Base-by-base conservation (phyloP, 2,888 invertebrate species). In the Poecilobothrus nobilitatus region DNA sequence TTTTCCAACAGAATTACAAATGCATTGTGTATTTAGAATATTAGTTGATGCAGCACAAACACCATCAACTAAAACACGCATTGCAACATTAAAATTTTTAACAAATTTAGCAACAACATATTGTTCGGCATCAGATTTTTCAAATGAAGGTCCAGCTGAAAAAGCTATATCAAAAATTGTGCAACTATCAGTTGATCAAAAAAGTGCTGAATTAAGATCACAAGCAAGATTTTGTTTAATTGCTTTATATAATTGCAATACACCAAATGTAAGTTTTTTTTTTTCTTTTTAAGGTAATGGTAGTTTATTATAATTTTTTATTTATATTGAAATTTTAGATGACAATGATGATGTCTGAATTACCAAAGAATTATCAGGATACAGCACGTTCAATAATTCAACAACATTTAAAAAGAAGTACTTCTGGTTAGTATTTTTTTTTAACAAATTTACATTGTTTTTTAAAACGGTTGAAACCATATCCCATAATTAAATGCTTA, bases 11-110 rank as follows among this genome's bases (percentile, higher is more conserved):
- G 86, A 88, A 65, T 76, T 88, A 70, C 88, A 90, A 74, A 81
- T 89, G 70, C 86, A 87, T 67, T 88, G 88, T 74, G 86, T 89
- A 76, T 81, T 80, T 73, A 86, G 88, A 80, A 96, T 96, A 83
- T 84, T 97, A 68, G 90, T 92, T 71, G 97, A 97, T 82, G 90
- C 92, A 22, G 94, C 95, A 3, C 95, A 97, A 76, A 95, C 95
- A 0, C 97, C 96, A 1, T 95, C 94, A 74, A 85, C 87, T 0
- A 89, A 89, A 77, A 91, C 91, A 15, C 91, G 91, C 78, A 86
- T 88, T 69, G 89, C 91, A 6, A 90, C 90, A 37, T 82, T 93
- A 63, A 88, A 89, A 33, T 92, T 91, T 81, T 82, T 93, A 53
- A 88, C 89, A 2, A 88, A 88, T 73, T 81, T 88, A 41, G 87